Conservation (phyloP, 1,140 invertebrate species). For the Euura lappo region DNA sequence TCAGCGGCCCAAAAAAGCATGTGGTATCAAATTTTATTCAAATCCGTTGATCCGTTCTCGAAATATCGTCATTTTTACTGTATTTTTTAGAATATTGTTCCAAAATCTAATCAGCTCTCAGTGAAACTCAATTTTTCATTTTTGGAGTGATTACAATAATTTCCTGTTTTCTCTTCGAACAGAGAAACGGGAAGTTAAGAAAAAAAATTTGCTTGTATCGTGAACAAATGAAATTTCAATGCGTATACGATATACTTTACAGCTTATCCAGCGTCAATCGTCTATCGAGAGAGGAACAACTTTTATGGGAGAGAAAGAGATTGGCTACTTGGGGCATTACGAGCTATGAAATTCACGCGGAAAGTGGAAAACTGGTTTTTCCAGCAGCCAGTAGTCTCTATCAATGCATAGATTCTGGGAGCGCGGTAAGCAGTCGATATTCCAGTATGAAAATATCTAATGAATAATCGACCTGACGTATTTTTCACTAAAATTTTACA, state of each 20-base stretch:
- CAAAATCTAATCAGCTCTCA: too few species aligned
- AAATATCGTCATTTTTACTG: too few species aligned
- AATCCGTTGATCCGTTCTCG: too few species aligned
- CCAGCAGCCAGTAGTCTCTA: slow-evolving; percentile 86
- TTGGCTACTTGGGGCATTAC: slow-evolving; percentile 93
- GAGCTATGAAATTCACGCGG: slow-evolving; percentile 86
- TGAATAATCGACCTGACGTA: neutral
- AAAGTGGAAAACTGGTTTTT: slow-evolving; percentile 86
- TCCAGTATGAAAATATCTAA: slow-evolving; percentile 8
- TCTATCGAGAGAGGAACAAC: slow-evolving; percentile 84
- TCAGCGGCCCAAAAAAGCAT: too few species aligned
- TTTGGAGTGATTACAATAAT: too few species aligned
- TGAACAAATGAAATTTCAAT: too few species aligned
- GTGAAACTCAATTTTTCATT: too few species aligned
- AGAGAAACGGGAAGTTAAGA: too few species aligned
- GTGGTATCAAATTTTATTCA: too few species aligned
- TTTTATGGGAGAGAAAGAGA: slow-evolving; percentile 89
- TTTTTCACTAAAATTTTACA: slow-evolving; percentile 47
- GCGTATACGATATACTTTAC: neutral
- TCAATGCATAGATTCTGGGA: slow-evolving; percentile 77
- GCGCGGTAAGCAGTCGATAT: slow-evolving; percentile 62
- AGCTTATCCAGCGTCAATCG: slow-evolving; percentile 60
- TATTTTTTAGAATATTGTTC: too few species aligned
- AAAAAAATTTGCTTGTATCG: too few species aligned
- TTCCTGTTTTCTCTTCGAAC: too few species aligned